Conservation (phyloP, 2,888 invertebrate species). For the Machimus atricapillus region DNA sequence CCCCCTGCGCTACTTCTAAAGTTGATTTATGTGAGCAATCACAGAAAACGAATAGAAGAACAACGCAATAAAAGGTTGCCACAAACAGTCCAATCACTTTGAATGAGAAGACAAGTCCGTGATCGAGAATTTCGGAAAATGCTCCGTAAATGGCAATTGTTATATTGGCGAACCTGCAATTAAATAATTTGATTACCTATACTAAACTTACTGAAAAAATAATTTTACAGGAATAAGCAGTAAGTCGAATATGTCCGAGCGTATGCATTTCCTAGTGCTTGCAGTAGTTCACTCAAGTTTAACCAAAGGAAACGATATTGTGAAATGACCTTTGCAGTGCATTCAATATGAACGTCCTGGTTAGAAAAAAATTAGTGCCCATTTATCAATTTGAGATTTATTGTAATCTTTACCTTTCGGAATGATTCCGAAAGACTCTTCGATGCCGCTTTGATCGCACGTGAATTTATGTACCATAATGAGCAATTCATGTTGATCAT, state of each 20-base stretch:
- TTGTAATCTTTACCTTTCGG: constrained; percentile 58
- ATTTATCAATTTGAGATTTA: neutral
- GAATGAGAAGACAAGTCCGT: constrained; percentile 71
- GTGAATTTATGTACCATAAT: constrained; percentile 74
- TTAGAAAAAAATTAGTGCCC: neutral
- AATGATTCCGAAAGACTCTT: constrained; percentile 66
- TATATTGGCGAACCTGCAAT: constrained; percentile 69
- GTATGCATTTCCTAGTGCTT: constrained; percentile 72
- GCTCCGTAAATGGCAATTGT: constrained; percentile 74
- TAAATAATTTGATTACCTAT: neutral
- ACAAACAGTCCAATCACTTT: constrained; percentile 73
- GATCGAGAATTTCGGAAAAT: constrained; percentile 72
- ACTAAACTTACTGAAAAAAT: neutral
- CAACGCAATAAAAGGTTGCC: constrained; percentile 69
- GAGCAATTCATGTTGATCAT: constrained; percentile 79
- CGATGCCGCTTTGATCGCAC: constrained; percentile 71
- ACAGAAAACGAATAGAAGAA: constrained; percentile 70
- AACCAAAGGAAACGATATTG: constrained; percentile 72
- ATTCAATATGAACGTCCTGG: constrained; percentile 68
- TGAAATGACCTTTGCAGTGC: constrained; percentile 66
- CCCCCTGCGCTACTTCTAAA: constrained; percentile 69
- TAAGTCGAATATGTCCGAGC: constrained; percentile 73
- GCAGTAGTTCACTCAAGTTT: constrained; percentile 71
- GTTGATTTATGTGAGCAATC: constrained; percentile 74
- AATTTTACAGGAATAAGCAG: constrained; percentile 68